phyloP scores from a whole-genome alignment of 92 coral and sea anemone genomes.

The Ricordea florida region DNA sequence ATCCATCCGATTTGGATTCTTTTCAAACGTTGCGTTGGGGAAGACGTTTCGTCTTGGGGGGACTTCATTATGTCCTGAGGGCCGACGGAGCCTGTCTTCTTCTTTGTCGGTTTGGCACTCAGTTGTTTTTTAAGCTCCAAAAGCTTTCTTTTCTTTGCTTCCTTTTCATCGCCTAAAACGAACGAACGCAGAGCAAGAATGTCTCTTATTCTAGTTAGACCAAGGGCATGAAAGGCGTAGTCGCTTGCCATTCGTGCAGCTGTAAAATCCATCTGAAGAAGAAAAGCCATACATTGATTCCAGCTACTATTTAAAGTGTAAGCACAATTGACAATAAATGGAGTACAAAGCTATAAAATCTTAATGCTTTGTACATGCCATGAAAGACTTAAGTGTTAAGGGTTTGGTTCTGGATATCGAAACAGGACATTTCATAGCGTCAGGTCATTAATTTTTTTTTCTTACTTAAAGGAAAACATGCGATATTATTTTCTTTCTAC shows the following conservation, averaged over 20 bases:
- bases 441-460: no score
- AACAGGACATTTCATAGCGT: no score
- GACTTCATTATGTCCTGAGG: background rate
- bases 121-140: background rate
- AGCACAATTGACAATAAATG: no score
- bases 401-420: no score
- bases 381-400: no score
- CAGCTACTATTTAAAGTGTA: no score
- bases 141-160: background rate
- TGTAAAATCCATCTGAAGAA: slow-evolving; percentile 18
- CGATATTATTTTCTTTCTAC: no score
- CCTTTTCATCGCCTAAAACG: background rate
- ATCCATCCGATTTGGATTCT: slow-evolving; percentile 16
- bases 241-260: slow-evolving; percentile 17
- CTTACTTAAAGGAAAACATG: no score
- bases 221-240: slow-evolving; percentile 20
- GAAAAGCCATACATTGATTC: no score
- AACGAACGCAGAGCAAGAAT: slow-evolving; percentile 22
- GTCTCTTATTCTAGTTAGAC: slow-evolving; percentile 11
- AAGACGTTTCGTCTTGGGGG: background rate
- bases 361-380: no score
- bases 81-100: background rate
- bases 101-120: background rate
- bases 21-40: background rate
- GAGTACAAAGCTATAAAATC: no score